A percentile compares a stretch with the other conserved stretches of the same genome.
These are phyloP conservation scores for Lochmaea crataegi DNA, from an alignment of 2,888 invertebrate species.

Conservation along the genomic window DNA sequence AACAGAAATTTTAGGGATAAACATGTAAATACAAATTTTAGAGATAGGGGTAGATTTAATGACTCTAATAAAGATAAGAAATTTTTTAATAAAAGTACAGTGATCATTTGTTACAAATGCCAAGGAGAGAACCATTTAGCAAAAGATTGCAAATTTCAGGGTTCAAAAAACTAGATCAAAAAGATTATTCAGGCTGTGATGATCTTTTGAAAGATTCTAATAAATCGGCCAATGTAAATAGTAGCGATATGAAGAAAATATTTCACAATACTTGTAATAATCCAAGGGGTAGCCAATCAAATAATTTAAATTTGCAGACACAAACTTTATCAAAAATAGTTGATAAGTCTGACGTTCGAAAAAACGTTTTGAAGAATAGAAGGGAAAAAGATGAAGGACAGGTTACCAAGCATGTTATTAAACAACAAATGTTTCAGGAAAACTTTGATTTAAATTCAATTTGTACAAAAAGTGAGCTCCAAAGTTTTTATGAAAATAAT, in stretches of 20 bases:
- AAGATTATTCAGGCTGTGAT: neutral
- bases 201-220: neutral
- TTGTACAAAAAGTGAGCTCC: constrained; percentile 1
- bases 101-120: constrained; percentile 2
- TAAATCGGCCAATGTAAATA: constrained; percentile 1
- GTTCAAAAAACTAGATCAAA: neutral
- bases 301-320: neutral
- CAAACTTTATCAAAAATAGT: neutral
- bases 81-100: neutral
- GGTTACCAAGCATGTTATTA: neutral
- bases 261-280: neutral
- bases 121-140: constrained; percentile 1
- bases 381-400: neutral
- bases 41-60: neutral
- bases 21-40: neutral
- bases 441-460: too few relatives aligned
- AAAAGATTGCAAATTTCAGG: neutral
- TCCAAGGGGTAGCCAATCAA: neutral
- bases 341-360: neutral
- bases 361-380: neutral
- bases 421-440: neutral
- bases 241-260: neutral
- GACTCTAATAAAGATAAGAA: neutral
- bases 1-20: neutral
- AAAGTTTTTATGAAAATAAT: neutral